phyloP scores from a whole-genome alignment of 1,140 invertebrate species.

The Drosophila sp. region DNA sequence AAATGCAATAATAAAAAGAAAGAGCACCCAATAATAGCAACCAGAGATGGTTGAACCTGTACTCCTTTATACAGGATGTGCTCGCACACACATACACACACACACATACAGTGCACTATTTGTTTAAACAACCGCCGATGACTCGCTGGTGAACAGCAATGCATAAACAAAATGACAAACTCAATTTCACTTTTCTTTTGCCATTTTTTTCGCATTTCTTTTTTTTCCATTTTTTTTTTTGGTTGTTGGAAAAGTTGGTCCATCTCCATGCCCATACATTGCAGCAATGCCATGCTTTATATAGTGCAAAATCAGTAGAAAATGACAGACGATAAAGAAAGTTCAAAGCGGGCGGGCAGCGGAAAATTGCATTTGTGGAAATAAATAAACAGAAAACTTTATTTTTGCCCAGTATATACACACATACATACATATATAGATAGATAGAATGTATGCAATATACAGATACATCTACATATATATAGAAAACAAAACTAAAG shows the following conservation, averaged over 20 bases:
- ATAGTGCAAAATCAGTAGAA: conserved; percentile 80
- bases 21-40: conserved; percentile 16
- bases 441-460: conserved; percentile 5
- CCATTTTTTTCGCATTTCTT: not conserved
- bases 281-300: conserved; percentile 77
- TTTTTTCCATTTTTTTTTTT: conserved; percentile 5
- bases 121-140: conserved; percentile 7
- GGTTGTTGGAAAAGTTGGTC: conserved; percentile 50
- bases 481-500: not conserved
- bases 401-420: conserved; percentile 51
- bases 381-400: conserved; percentile 82
- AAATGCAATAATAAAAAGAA: conserved; percentile 12
- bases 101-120: not conserved
- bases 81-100: no score
- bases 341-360: conserved; percentile 49
- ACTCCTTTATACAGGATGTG: not conserved
- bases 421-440: conserved; percentile 18
- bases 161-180: conserved; percentile 69
- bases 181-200: conserved; percentile 75
- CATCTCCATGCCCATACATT: conserved; percentile 55
- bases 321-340: conserved; percentile 78
- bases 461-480: not conserved
- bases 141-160: conserved; percentile 12
- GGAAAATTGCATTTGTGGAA: conserved; percentile 80
- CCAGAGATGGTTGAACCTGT: conserved; percentile 5